Evolutionary conservation across 1,140 invertebrate genomes (phyloP).

Genomic region (Spodoptera litura): DNA sequence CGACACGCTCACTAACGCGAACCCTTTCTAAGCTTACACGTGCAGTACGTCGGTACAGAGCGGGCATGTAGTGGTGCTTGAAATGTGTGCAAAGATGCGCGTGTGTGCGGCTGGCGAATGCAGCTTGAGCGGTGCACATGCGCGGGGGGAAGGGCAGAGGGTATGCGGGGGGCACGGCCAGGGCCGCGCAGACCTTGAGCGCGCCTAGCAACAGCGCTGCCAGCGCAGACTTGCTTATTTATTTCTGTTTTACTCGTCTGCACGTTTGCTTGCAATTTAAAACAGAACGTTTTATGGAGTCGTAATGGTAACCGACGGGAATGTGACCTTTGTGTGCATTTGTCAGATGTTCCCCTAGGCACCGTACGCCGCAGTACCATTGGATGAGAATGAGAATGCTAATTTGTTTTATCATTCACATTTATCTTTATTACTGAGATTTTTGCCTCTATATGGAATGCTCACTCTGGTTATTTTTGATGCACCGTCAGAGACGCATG

Average conservation of each 20-base stretch:
- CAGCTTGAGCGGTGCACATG: constrained; percentile 68
- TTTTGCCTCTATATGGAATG: constrained; percentile 32
- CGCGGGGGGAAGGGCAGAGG: constrained; percentile 53
- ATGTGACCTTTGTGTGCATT: constrained; percentile 50
- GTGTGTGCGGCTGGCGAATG: constrained; percentile 61
- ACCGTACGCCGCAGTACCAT: constrained; percentile 11
- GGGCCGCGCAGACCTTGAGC: constrained; percentile 73
- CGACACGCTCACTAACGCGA: constrained; percentile 53
- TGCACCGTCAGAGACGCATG: background rate
- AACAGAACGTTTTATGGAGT: constrained; percentile 71
- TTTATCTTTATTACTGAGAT: constrained; percentile 49
- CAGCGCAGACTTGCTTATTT: constrained; percentile 63
- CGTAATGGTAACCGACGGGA: constrained; percentile 57
- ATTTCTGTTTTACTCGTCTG: constrained; percentile 77
- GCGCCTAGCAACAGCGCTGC: constrained; percentile 76
- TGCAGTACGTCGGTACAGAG: constrained; percentile 36
- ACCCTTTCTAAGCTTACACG: constrained; percentile 52
- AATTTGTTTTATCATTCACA: constrained; percentile 49
- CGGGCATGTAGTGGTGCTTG: constrained; percentile 8
- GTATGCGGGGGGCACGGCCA: constrained; percentile 61
- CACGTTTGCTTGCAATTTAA: constrained; percentile 68
- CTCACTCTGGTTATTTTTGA: constrained; percentile 19
- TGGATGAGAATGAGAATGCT: constrained; percentile 47
- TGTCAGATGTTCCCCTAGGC: constrained; percentile 53
- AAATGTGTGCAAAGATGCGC: constrained; percentile 31